Percentiles rank a stretch among this genome's conserved stretches.
Evolutionary conservation across 2,888 invertebrate species (phyloP).

Genomic region (Amphipyra tragopoginis): DNA sequence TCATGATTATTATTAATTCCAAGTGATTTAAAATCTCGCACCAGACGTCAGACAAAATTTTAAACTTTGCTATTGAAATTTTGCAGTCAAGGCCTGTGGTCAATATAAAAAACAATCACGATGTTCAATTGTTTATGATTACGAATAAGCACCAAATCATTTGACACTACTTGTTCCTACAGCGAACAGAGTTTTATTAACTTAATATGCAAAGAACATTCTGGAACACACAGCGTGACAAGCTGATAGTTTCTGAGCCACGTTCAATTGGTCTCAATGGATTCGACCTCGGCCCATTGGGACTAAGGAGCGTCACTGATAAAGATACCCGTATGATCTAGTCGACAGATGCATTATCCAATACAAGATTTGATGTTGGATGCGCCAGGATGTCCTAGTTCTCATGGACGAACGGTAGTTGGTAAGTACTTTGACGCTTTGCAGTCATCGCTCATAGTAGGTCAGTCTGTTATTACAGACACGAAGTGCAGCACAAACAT

Average conservation of each 20-base stretch:
- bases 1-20: too few species aligned
- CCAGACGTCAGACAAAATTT: too few species aligned
- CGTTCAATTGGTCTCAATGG: conserved; percentile 82
- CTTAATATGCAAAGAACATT: conserved; percentile 50
- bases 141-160: conserved; percentile 18
- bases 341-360: conserved; percentile 52
- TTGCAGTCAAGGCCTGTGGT: not conserved
- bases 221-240: conserved; percentile 41
- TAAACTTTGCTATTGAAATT: too few species aligned
- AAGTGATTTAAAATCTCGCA: too few species aligned
- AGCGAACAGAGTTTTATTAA: conserved; percentile 20
- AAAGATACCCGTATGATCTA: conserved; percentile 59
- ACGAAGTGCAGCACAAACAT: conserved; percentile 31
- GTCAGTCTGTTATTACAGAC: conserved; percentile 24
- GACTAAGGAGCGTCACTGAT: conserved; percentile 46
- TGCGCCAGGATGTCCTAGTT: conserved; percentile 52
- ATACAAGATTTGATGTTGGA: conserved; percentile 48
- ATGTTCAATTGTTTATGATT: conserved; percentile 19
- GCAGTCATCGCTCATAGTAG: conserved; percentile 12
- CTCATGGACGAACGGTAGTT: conserved; percentile 37
- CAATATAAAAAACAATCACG: conserved; percentile 3
- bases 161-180: conserved; percentile 25
- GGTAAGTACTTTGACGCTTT: conserved; percentile 20
- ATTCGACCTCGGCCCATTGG: conserved; percentile 77
- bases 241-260: conserved; percentile 64